Conservation (phyloP, 1,140 invertebrate genomes). For the Drosophila melanogaster region Release_6_plus_ISO1_MT NT_033779.5:6692001-6692500, state of each 20-base stretch:
- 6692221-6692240: too few species aligned
- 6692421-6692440: conserved; percentile 49
- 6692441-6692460: conserved; percentile 46
- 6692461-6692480: conserved; percentile 29
- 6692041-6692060: conserved; percentile 27
- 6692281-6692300: too few species aligned
- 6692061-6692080: conserved; percentile 29
- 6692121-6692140: conserved; percentile 10
- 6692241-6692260: too few species aligned
- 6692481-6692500: conserved; percentile 58
- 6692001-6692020: conserved; percentile 77
- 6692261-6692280: too few species aligned
- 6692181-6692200: neutral
- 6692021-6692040: conserved; percentile 68
- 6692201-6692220: neutral
- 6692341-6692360: conserved; percentile 18
- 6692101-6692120: conserved; percentile 26
- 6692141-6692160: conserved; percentile 18
- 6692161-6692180: neutral
- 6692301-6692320: too few species aligned
- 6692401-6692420: conserved; percentile 37
- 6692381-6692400: conserved; percentile 11
- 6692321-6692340: neutral
- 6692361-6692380: conserved; percentile 33
- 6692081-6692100: conserved; percentile 13